Conservation (phyloP, 2,797 vertebrate genomes). For the Macrochelys suwanniensis region DNA sequence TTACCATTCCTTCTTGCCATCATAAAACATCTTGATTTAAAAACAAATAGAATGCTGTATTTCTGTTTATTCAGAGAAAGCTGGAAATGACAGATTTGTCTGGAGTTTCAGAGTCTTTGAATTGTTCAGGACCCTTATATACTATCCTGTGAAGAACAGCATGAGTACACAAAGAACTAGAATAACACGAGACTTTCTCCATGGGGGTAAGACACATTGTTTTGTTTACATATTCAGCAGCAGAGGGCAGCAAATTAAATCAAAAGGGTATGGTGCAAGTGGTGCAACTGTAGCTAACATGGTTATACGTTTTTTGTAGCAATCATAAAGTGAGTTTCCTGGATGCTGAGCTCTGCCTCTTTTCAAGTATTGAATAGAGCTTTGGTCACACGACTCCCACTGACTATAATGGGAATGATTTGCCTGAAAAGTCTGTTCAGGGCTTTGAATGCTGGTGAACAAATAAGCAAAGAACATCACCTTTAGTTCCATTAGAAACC, state of each 20-base stretch:
- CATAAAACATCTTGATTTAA: background rate
- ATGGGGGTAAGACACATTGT: accelerated
- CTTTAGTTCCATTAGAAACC: background rate
- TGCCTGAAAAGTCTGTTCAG: background rate
- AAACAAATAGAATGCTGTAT: background rate
- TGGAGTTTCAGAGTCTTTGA: background rate
- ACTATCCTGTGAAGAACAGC: background rate
- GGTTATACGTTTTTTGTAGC: background rate
- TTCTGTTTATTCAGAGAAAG: background rate
- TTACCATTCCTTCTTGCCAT: background rate
- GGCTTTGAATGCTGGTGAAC: background rate
- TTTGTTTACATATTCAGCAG: conserved; percentile 28
- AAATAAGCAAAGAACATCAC: background rate
- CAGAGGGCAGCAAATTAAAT: conserved; percentile 79
- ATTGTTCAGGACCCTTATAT: background rate
- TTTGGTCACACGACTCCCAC: background rate
- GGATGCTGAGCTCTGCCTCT: background rate
- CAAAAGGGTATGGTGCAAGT: background rate
- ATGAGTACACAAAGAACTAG: background rate
- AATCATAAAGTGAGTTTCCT: background rate
- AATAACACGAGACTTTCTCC: background rate
- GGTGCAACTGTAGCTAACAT: accelerated
- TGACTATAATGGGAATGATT: background rate
- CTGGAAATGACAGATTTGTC: background rate
- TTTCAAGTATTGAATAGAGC: background rate